Base-by-base conservation (phyloP, 2,113 vertebrate genomes). In the Pipa parva region DNA sequence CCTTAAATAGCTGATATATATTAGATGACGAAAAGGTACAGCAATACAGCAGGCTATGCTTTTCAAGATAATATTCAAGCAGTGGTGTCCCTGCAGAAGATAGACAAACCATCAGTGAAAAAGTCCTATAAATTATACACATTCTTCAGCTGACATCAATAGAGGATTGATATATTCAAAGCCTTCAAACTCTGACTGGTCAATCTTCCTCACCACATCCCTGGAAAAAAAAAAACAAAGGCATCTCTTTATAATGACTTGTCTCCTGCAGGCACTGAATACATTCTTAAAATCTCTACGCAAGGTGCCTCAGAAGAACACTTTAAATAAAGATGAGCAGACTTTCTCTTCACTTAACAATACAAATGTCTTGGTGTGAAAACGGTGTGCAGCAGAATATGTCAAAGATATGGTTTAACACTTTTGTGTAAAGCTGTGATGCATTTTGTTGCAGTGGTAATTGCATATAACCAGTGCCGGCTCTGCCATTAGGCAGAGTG, bases 81-180 rank as follows among this genome's bases (percentile, higher is more conserved):
- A 50, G 26, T 17, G 8, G 15, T 42, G 22, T 42, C 22, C 28
- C 24, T 50, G 46, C 24, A 27, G 25, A 10, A 51, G 24, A 28
- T 25, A 18, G 28, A 51, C 31, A 46, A 13, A 25, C 13, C 18
- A 18, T 39, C 9, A 18, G 18, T 13, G 28, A 6, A 68, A 3
- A 22, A 6, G 45, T 4, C 21, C 46, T 22, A 28, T 52, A 71
- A 67, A 62, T 97, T 88, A 99, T 85, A 99, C 97, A 72, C 95
- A 98, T 84, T 99, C 97, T 82, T 99, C 97, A 3, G 97, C 95
- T 5, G 97, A 98, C 96, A 99, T 99, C 84, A 99, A 75, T 39
- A 99, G 92, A 39, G 96, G 97, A 82, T 99, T 99, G 85, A 99
- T 98, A 79, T 99, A 99, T 84, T 99, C 97, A 52, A 99, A 99